These are phyloP conservation scores for Sarcophaga subvicina DNA, from an alignment of 2,888 invertebrate genomes.

Conservation along the genomic window DNA sequence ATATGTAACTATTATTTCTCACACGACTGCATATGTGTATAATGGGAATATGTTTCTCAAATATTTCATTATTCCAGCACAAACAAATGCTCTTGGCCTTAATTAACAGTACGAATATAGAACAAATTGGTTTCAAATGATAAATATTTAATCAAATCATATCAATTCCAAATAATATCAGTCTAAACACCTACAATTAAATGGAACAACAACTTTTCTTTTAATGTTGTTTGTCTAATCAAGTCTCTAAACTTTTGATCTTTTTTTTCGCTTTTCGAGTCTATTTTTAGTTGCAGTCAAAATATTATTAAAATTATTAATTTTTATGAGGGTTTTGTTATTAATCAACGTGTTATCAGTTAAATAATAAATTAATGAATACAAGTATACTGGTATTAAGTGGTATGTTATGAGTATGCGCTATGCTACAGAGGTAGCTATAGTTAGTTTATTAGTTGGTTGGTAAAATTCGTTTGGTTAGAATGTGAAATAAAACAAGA, in stretches of 20 bases:
- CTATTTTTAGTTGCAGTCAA: slow-evolving; percentile 42
- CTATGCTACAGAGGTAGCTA: neutral
- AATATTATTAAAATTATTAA: neutral
- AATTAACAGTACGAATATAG: too few species aligned
- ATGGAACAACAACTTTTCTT: neutral
- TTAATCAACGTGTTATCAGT: slow-evolving; percentile 54
- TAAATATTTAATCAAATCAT: too few species aligned
- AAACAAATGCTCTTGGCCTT: too few species aligned
- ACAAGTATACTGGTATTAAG: neutral
- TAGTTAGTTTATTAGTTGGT: neutral
- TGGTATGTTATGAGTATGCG: neutral
- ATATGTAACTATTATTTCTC: too few species aligned
- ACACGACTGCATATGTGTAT: too few species aligned
- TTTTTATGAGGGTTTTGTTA: slow-evolving; percentile 14
- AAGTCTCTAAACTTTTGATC: slow-evolving; percentile 39
- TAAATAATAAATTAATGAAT: slow-evolving; percentile 1
- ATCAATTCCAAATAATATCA: too few species aligned
- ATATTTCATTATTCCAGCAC: too few species aligned
- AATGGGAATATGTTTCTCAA: too few species aligned
- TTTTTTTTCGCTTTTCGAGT: slow-evolving; percentile 39
- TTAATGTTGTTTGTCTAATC: neutral
- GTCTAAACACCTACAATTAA: neutral
- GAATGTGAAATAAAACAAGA: too few species aligned
- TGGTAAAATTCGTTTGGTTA: neutral
- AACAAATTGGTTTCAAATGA: too few species aligned